Evolutionary conservation across 2,888 invertebrate species (phyloP), one percentile per base, ranked within the genome.

Genomic region (Thera britannica): DNA sequence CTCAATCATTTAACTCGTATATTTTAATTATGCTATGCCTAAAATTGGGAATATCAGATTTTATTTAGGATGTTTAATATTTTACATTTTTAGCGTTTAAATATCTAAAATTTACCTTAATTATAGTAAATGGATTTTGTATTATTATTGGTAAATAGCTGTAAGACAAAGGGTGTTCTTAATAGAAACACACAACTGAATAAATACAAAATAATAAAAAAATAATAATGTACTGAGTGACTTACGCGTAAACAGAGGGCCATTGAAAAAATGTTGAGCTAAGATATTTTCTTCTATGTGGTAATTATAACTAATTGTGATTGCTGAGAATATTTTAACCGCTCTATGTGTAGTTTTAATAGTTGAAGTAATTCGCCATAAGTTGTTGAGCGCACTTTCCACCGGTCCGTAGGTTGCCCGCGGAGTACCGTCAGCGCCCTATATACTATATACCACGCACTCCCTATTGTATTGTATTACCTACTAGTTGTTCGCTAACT

Each of bases 101-200:
- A 92, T 92, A 92, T 92, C 92, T 92, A 93, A 93, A 93, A 93
- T 93, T 93, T 93, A 93, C 92, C 93, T 92, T 93, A 92, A 93
- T 92, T 93, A 92, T 93, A 93, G 92, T 90, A 82, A 91, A 93
- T 89, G 92, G 91, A 93, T 93, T 93, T 93, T 93, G 75, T 75
- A 93, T 93, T 93, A 93, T 93, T 93, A 92, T 92, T 87, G 93
- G 92, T 92, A 93, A 92, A 83, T 83, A 93, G 92, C 85, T 91
- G 86, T 93, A 93, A 93, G 93, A 87, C 86, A 90, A 90, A 90
- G 87, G 87, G 93, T 93, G 93, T 92, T 93, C 90, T 90, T 86
- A 87, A 89, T 89, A 87, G 72, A 83, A 89, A 92, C 91, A 90
- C 92, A 88, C 65, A 89, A 88, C 90, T 92, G 91, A 92, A 89